Evolutionary conservation across 2,888 invertebrate species (phyloP).

Genomic region (Epirrhoe tristata): DNA sequence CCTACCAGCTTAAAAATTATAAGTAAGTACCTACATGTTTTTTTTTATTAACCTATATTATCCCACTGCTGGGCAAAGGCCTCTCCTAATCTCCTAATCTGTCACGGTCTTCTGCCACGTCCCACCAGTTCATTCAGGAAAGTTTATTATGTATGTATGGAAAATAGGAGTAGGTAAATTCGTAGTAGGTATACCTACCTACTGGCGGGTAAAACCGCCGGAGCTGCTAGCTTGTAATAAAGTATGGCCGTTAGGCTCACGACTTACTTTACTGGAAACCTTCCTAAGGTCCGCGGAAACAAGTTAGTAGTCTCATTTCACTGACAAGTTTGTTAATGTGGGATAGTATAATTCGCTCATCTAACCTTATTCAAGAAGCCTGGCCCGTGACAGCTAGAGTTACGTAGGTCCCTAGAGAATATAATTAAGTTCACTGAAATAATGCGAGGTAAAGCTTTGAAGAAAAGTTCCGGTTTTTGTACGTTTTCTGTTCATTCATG

Average conservation of each 20-base stretch:
- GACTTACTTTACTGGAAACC: neutral
- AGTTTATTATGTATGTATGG: too few relatives aligned
- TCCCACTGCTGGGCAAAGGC: too few relatives aligned
- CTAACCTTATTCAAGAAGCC: conserved; percentile 20
- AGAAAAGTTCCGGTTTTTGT: neutral
- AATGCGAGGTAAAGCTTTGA: conserved; percentile 8
- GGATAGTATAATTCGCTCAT: conserved; percentile 23
- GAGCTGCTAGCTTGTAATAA: neutral
- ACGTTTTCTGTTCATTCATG: neutral
- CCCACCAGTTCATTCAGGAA: too few relatives aligned
- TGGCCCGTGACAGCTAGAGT: conserved; percentile 17
- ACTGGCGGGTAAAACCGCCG: too few relatives aligned
- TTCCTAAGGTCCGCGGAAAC: neutral
- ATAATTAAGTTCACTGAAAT: conserved; percentile 16
- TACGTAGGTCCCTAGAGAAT: conserved; percentile 13
- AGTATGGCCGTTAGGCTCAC: neutral
- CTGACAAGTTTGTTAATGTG: conserved; percentile 25
- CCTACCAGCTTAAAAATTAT: too few relatives aligned
- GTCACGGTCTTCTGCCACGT: too few relatives aligned
- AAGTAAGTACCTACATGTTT: too few relatives aligned
- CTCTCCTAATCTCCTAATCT: too few relatives aligned
- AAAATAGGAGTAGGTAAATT: too few relatives aligned
- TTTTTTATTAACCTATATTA: too few relatives aligned
- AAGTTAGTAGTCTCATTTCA: conserved; percentile 23
- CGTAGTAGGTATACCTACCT: too few relatives aligned